Evolutionary conservation across 2,797 vertebrate species (phyloP).

Genomic region (Lepilemur septentrionalis): DNA sequence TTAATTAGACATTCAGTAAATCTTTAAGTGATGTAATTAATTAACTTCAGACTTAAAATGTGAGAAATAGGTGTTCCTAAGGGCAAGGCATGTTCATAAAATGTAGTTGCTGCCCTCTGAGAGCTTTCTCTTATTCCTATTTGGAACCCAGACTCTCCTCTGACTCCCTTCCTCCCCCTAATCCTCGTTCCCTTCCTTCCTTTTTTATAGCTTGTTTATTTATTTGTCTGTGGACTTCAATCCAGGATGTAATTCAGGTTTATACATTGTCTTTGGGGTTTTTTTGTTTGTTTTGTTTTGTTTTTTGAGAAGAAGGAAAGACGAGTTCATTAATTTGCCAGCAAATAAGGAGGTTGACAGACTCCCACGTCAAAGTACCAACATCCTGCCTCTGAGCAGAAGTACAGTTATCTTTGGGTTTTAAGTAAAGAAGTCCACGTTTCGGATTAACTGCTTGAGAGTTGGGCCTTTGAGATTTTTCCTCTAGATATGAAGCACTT

Average conservation of each 20-base stretch:
- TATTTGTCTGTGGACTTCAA: not conserved
- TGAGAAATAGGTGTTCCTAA: not conserved
- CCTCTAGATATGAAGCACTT: not conserved
- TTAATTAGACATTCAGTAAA: constrained; percentile 65
- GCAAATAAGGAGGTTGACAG: no score
- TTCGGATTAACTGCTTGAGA: not conserved
- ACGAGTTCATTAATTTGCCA: no score
- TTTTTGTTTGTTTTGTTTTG: not conserved
- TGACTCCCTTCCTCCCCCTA: no score
- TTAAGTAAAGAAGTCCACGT: not conserved
- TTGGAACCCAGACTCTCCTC: not conserved
- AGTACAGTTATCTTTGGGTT: not conserved
- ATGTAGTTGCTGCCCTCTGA: not conserved
- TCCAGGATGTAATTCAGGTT: not conserved
- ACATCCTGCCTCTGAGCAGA: no score
- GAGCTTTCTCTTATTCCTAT: not conserved
- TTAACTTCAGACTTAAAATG: constrained; percentile 52
- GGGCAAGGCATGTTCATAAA: not conserved
- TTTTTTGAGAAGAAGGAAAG: no score
- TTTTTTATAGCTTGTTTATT: not conserved
- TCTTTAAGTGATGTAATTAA: constrained; percentile 65
- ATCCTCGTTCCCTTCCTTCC: not conserved
- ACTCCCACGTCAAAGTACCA: no score
- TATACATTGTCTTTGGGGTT: not conserved
- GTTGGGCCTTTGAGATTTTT: not conserved